These are phyloP conservation scores for Hippopotamyrus pictus DNA, from an alignment of 2,797 vertebrate species.

Conservation along the genomic window DNA sequence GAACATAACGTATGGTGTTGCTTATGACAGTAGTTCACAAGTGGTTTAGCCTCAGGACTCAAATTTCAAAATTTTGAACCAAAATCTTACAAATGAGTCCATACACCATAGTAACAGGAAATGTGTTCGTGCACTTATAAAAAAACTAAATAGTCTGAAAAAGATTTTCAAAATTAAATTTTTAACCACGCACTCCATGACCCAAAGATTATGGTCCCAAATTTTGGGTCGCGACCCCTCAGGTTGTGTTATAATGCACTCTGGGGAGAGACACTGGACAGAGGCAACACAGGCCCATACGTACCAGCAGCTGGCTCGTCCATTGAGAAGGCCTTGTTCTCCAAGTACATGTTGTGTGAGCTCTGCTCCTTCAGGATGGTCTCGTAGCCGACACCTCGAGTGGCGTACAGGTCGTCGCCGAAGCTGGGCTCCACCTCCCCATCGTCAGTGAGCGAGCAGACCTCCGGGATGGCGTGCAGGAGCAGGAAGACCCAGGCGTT, in stretches of 20 bases:
- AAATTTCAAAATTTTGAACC: not conserved
- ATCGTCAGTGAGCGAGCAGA: slow-evolving; percentile 63
- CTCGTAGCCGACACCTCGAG: slow-evolving; percentile 78
- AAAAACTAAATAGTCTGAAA: not conserved
- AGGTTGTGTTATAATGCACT: not conserved
- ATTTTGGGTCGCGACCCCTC: not conserved
- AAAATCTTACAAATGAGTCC: not conserved
- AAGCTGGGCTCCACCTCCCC: slow-evolving; percentile 54
- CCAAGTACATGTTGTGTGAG: slow-evolving; percentile 80
- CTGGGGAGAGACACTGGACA: not conserved
- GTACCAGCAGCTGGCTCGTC: slow-evolving; percentile 79
- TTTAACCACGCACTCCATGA: not conserved
- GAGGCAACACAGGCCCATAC: not conserved
- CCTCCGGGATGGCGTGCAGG: slow-evolving; percentile 72
- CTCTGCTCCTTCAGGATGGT: slow-evolving; percentile 86
- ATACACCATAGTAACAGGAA: not conserved
- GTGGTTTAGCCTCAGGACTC: not conserved
- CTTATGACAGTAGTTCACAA: not conserved
- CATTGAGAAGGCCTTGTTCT: slow-evolving; percentile 95
- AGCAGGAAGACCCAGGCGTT: slow-evolving; percentile 80
- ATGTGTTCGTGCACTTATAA: not conserved
- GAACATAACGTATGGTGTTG: not conserved
- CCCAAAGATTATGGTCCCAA: not conserved
- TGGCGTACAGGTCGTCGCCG: slow-evolving; percentile 65
- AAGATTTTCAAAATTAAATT: not conserved